Conservation (phyloP, 1,140 invertebrate genomes). For the Heliconius hermathena region DNA sequence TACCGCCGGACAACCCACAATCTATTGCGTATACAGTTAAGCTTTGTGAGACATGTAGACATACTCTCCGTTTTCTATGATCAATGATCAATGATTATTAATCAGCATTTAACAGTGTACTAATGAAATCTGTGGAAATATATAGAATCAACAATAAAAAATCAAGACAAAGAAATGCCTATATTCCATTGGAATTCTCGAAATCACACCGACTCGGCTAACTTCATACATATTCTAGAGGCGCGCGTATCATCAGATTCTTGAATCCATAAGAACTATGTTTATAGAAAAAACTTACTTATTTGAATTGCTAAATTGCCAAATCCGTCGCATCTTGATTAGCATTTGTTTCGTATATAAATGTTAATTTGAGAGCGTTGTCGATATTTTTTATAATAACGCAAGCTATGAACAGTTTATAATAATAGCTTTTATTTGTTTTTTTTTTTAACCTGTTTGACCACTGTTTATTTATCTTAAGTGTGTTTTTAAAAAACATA, state of each 20-base stretch:
- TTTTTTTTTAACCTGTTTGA: background rate
- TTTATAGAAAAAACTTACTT: conserved; percentile 28
- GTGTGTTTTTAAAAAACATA: background rate
- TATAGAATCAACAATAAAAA: background rate
- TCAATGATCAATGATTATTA: too few relatives aligned
- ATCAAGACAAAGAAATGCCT: conserved; percentile 16
- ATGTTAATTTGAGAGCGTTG: background rate
- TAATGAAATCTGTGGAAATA: background rate
- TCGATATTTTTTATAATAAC: background rate
- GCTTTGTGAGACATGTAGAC: background rate
- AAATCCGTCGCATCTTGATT: conserved; percentile 17
- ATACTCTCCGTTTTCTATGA: background rate
- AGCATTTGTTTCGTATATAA: conserved; percentile 14
- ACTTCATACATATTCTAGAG: conserved; percentile 37
- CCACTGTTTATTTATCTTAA: background rate
- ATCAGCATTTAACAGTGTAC: background rate
- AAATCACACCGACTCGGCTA: conserved; percentile 25
- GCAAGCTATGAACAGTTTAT: background rate
- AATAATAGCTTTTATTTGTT: background rate
- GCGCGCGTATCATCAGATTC: conserved; percentile 31
- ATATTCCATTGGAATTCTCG: conserved; percentile 24
- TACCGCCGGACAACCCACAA: too few relatives aligned
- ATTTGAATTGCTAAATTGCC: conserved; percentile 33
- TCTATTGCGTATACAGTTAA: too few relatives aligned
- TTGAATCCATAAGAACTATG: conserved; percentile 30